A percentile compares a stretch with the other conserved stretches of the same genome.
phyloP scores from a whole-genome alignment of 2,797 vertebrate species.

The Columba guinea region DNA sequence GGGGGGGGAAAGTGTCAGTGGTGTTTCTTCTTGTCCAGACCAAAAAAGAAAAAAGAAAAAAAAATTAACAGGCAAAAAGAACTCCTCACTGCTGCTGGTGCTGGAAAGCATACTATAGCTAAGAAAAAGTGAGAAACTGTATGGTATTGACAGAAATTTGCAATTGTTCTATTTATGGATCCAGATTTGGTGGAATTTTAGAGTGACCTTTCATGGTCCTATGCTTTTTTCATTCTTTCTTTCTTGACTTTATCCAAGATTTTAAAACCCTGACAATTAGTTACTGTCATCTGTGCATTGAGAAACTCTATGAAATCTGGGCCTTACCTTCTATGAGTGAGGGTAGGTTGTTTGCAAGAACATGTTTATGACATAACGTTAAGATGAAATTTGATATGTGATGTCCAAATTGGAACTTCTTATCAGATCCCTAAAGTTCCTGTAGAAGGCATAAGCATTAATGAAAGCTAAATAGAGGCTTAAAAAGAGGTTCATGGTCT shows the following conservation, averaged over 20 bases:
- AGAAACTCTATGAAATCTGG: neutral
- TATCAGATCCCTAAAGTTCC: rapidly evolving
- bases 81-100: neutral
- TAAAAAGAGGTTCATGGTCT: neutral
- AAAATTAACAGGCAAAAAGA: too few relatives aligned
- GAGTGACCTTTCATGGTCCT: neutral
- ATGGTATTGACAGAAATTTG: neutral
- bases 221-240: neutral
- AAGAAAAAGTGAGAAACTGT: neutral
- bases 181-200: neutral
- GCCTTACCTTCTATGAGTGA: neutral
- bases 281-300: neutral
- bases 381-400: neutral
- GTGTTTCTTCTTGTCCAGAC: neutral
- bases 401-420: neutral
- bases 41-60: neutral
- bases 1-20: neutral
- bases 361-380: neutral
- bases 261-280: neutral
- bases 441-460: neutral
- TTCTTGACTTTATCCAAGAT: neutral
- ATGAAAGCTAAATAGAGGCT: neutral
- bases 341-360: neutral
- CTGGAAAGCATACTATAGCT: neutral
- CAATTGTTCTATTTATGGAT: neutral